A percentile compares a stretch with the other conserved stretches of the same genome.
These are phyloP conservation scores for Leiothrix lutea DNA, from an alignment of 2,113 vertebrate genomes.

Conservation along the genomic window DNA sequence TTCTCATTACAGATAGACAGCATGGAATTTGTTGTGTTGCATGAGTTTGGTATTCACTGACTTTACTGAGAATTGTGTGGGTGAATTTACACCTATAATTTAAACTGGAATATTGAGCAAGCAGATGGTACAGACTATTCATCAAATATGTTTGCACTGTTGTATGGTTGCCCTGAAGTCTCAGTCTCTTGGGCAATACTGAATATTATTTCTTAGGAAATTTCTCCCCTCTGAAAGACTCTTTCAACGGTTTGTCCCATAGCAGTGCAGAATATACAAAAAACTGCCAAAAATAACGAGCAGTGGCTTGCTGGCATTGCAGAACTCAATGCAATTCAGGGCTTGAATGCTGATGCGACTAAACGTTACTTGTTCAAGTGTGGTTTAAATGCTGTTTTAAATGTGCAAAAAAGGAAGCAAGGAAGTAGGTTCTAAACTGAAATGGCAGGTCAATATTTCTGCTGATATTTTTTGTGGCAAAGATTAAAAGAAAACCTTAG, in stretches of 20 bases:
- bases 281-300: neutral
- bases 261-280: neutral
- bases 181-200: neutral
- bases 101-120: neutral
- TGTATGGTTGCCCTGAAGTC: neutral
- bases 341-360: neutral
- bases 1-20: neutral
- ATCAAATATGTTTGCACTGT: neutral
- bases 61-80: neutral
- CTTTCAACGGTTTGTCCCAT: neutral
- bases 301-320: neutral
- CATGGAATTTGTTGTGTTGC: neutral
- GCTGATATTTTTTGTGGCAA: slow-evolving; percentile 1
- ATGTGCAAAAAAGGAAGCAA: neutral
- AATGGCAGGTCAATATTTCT: neutral
- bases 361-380: neutral
- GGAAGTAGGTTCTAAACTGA: neutral
- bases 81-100: neutral
- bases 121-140: neutral
- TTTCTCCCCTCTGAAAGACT: neutral
- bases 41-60: neutral
- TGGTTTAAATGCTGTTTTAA: neutral
- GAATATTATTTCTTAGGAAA: neutral
- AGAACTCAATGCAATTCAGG: neutral
- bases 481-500: slow-evolving; percentile 16